Evolutionary conservation across 2,113 vertebrate species (phyloP).

Genomic region (Suncus etruscus): DNA sequence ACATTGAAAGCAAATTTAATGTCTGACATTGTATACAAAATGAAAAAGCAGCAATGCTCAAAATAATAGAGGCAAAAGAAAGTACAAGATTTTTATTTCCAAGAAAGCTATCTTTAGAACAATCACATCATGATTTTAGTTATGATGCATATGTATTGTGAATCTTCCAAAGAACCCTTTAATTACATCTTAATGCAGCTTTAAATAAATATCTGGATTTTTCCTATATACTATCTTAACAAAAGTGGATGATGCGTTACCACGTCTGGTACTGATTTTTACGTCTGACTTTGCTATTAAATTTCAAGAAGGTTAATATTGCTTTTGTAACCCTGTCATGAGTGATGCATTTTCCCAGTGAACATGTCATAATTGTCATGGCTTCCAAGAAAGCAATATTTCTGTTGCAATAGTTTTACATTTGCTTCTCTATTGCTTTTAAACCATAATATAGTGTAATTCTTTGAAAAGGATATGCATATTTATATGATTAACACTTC

Average conservation of each 20-base stretch:
- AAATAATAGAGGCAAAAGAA: conserved; percentile 79
- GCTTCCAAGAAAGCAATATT: conserved; percentile 63
- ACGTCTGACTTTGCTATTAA: conserved; percentile 73
- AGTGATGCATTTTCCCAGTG: conserved; percentile 70
- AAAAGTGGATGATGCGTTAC: conserved; percentile 53
- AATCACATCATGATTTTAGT: conserved; percentile 62
- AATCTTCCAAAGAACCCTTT: conserved; percentile 34
- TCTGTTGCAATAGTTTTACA: conserved; percentile 75
- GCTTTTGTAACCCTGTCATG: conserved; percentile 75
- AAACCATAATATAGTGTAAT: conserved; percentile 66
- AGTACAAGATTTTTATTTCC: conserved; percentile 72
- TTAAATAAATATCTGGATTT: conserved; percentile 54
- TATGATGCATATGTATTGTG: neutral
- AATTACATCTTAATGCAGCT: conserved; percentile 55
- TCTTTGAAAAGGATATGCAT: conserved; percentile 75
- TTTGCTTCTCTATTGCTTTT: conserved; percentile 77
- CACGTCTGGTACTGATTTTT: conserved; percentile 63
- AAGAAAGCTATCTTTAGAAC: conserved; percentile 74
- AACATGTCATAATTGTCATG: conserved; percentile 77
- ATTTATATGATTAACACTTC: conserved; percentile 80
- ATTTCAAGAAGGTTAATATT: conserved; percentile 79
- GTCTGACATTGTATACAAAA: conserved; percentile 62
- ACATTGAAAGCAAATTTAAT: conserved; percentile 67
- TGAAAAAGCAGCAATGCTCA: conserved; percentile 75
- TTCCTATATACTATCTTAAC: conserved; percentile 52